Base-by-base conservation (phyloP, 2,888 invertebrate genomes). In the Limnephilus lunatus region DNA sequence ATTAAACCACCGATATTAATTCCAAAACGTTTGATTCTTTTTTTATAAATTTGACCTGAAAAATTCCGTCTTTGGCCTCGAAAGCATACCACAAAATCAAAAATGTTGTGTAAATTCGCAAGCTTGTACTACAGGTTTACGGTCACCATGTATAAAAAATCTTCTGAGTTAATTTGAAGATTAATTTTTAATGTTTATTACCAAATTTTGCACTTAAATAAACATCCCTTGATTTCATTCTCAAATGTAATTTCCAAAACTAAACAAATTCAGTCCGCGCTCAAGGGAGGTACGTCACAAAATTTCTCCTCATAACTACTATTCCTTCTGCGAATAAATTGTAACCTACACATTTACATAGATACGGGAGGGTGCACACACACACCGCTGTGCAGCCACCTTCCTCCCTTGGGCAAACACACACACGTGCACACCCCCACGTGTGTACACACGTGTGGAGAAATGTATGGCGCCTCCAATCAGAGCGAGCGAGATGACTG, bases 401-500 rank as follows among this genome's bases (percentile, higher is more conserved):
- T 81, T 85, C 86, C 80, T 82, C 90, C 90, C 90, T 90, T 82
- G 39, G 53, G 86, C 85, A 85, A 31, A 90, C 35, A 90, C 81
- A 81, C 90, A 82, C 31, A 90, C 90, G 80, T 31, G 31, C 53
- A 1, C 19, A 25, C 25, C 19, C 4, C 53, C 53, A 19, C 53
- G 25, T n/a, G 39, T 32, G 53, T 25, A 89, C 88, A 89, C 83
- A 89, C 44, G 89, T 89, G 68, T 82, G 91, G 44, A 89, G 91
- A 91, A 91, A 91, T 91, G 88, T 87, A 89, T 81, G 53, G 25
- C 53, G 88, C 91, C 89, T 92, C 89, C 91, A 92, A 92, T 92
- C 91, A 92, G 91, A 85, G 89, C 31, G 85, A 92, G 91, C 0
- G 89, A 80, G 91, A 91, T 15, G 39, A 35, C 85, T 35, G 32